Evolutionary conservation across 2,888 invertebrate species (phyloP).

Genomic region (Melangyna quadrimaculata): DNA sequence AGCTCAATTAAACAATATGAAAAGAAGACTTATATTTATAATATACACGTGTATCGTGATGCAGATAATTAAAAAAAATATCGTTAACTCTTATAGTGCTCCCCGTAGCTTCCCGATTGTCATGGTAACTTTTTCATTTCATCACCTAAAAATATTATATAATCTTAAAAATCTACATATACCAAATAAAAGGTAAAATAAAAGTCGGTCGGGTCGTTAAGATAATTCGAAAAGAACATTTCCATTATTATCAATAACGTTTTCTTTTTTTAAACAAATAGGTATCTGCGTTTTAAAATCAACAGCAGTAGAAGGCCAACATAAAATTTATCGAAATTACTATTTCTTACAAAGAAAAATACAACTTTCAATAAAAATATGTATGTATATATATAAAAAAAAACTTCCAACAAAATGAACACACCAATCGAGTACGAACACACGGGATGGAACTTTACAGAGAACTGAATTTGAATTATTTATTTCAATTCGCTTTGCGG

Average conservation of each 20-base stretch:
- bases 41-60: slow-evolving; percentile 40
- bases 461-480: slow-evolving; percentile 45
- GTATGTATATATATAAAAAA: neutral
- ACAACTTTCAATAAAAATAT: neutral
- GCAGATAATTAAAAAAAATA: slow-evolving; percentile 5
- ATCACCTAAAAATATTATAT: slow-evolving; percentile 49
- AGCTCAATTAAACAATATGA: slow-evolving; percentile 6
- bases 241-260: neutral
- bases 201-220: slow-evolving; percentile 47
- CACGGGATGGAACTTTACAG: slow-evolving; percentile 62
- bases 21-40: slow-evolving; percentile 1
- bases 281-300: neutral
- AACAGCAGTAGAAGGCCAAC: neutral
- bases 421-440: slow-evolving; percentile 55
- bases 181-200: slow-evolving; percentile 4
- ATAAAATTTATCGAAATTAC: neutral
- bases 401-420: slow-evolving; percentile 12
- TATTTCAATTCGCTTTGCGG: slow-evolving; percentile 43
- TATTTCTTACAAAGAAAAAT: too few species aligned
- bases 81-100: neutral
- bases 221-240: slow-evolving; percentile 19
- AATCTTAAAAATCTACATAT: slow-evolving; percentile 44
- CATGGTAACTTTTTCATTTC: slow-evolving; percentile 1
- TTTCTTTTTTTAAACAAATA: neutral
- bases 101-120: neutral